A percentile compares a stretch with the other conserved stretches of the same genome.
phyloP scores from a whole-genome alignment of 2,888 invertebrate species.

The Exephanes ischioxanthus region DNA sequence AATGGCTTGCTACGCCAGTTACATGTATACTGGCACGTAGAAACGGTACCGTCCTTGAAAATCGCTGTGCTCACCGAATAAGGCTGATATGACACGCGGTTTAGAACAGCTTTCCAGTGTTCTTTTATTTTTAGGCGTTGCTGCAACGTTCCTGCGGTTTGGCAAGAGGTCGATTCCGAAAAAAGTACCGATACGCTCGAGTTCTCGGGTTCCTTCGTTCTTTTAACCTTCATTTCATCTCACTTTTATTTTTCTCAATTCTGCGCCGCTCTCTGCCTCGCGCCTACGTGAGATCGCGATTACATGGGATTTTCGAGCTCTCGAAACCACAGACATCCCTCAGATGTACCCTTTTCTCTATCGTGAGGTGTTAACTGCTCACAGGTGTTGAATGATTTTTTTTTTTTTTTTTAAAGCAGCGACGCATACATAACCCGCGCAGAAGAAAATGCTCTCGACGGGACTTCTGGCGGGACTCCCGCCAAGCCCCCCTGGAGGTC shows the following conservation, averaged over 20 bases:
- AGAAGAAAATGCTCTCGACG: no score
- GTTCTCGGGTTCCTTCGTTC: constrained; percentile 27
- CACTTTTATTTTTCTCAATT: constrained; percentile 51
- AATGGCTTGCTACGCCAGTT: neutral
- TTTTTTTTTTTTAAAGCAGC: no score
- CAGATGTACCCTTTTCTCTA: constrained; percentile 16
- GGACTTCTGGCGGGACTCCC: no score
- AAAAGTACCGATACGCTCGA: constrained; percentile 74
- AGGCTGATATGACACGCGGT: constrained; percentile 75
- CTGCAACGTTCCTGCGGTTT: neutral
- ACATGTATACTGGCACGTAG: neutral
- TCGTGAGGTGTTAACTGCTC: constrained; percentile 26
- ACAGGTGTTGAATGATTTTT: neutral
- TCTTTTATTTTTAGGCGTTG: neutral
- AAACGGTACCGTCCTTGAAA: constrained; percentile 29
- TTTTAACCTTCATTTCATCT: constrained; percentile 19
- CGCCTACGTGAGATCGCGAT: constrained; percentile 79
- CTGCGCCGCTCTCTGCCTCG: constrained; percentile 71
- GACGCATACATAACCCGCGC: no score
- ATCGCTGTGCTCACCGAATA: constrained; percentile 66
- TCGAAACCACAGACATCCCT: constrained; percentile 49
- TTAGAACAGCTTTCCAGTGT: constrained; percentile 74
- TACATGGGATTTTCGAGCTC: constrained; percentile 75
- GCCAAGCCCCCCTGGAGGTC: no score
- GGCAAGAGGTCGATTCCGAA: constrained; percentile 71